phyloP scores from a whole-genome alignment of 2,888 invertebrate genomes.

The Rosalia funebris region DNA sequence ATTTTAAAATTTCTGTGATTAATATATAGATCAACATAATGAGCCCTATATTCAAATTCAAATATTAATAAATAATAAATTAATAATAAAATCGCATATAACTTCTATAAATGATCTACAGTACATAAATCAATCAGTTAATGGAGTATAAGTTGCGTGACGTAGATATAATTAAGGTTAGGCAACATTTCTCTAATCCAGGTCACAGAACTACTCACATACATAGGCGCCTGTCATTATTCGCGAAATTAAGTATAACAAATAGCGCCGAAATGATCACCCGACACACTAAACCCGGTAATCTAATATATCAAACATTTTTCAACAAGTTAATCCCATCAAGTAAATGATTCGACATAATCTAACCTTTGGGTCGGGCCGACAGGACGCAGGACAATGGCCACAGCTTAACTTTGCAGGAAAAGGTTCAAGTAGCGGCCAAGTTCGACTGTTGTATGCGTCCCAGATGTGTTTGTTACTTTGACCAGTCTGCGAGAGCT shows the following conservation, averaged over 20 bases:
- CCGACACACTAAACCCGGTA: conserved; percentile 23
- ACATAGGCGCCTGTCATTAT: not conserved
- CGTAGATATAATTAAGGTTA: too few relatives aligned
- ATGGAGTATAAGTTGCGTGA: too few relatives aligned
- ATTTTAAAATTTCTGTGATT: too few relatives aligned
- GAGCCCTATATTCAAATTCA: too few relatives aligned
- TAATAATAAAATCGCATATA: too few relatives aligned
- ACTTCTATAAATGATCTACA: too few relatives aligned
- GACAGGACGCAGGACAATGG: conserved; percentile 28
- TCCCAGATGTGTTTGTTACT: conserved; percentile 25
- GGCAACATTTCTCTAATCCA: too few relatives aligned
- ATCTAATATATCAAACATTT: conserved; percentile 59
- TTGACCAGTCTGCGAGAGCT: not conserved
- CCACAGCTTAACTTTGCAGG: conserved; percentile 21
- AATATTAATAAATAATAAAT: too few relatives aligned
- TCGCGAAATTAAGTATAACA: conserved; percentile 14
- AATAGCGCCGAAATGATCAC: conserved; percentile 18
- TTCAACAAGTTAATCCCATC: conserved; percentile 62
- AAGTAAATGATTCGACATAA: conserved; percentile 64
- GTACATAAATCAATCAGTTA: too few relatives aligned
- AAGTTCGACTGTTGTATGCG: conserved; percentile 21
- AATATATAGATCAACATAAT: too few relatives aligned
- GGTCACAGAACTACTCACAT: not conserved
- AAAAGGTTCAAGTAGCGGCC: conserved; percentile 19
- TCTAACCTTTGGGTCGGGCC: conserved; percentile 42